Conservation (phyloP, 2,797 vertebrate species). For the Danio kyathit region DNA sequence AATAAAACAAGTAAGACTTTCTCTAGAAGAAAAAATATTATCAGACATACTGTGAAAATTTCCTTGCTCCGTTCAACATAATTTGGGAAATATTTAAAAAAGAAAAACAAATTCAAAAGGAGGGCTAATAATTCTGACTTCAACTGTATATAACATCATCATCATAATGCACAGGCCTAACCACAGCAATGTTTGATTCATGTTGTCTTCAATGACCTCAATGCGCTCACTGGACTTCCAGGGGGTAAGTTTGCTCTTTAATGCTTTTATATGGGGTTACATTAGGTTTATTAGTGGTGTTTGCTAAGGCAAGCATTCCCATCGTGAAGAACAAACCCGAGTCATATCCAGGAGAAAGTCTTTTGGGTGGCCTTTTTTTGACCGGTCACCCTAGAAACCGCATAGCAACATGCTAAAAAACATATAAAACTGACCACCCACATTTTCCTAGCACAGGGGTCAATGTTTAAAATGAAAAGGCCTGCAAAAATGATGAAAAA, state of each 20-base stretch:
- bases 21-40: no score
- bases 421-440: background rate
- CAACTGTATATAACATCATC: no score
- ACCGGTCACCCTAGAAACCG: background rate
- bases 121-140: no score
- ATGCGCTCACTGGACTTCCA: slow-evolving; percentile 43
- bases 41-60: no score
- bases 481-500: background rate
- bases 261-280: background rate
- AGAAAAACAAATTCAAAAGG: no score
- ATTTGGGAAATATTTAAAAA: no score
- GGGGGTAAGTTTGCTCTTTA: slow-evolving; percentile 66
- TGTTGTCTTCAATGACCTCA: slow-evolving; percentile 6
- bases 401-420: background rate
- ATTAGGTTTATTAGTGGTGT: background rate
- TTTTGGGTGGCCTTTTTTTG: slow-evolving; percentile 7
- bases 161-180: no score
- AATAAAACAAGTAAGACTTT: no score
- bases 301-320: slow-evolving; percentile 2
- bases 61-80: no score
- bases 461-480: background rate
- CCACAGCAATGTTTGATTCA: background rate
- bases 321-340: background rate
- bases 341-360: background rate
- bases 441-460: background rate